These are phyloP conservation scores for Megaceryle torquata DNA, from an alignment of 2,113 vertebrate species.

Conservation along the genomic window DNA sequence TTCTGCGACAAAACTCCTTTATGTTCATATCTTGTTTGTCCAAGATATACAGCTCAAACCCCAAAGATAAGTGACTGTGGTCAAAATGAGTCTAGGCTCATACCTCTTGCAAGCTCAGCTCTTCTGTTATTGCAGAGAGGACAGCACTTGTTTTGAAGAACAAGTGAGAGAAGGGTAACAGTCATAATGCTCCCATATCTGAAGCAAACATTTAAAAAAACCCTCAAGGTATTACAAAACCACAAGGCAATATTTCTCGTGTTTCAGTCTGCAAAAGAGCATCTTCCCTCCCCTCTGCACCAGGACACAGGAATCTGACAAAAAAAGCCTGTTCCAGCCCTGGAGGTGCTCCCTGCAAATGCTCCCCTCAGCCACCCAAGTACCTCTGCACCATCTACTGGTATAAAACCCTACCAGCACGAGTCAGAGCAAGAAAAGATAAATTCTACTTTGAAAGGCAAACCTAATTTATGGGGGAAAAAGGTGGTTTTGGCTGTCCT, in stretches of 20 bases:
- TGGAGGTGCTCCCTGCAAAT: accelerated
- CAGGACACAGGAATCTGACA: background rate
- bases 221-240: background rate
- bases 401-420: background rate
- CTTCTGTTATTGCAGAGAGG: background rate
- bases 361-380: background rate
- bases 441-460: background rate
- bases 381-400: background rate
- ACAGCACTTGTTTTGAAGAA: background rate
- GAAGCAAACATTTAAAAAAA: background rate
- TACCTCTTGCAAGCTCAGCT: background rate
- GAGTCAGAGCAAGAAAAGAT: background rate
- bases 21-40: background rate
- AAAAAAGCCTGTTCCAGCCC: background rate
- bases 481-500: background rate
- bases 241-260: background rate
- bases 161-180: background rate
- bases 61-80: background rate
- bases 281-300: background rate
- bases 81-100: background rate
- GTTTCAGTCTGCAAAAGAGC: background rate
- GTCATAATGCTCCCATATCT: background rate
- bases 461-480: background rate
- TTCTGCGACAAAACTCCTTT: background rate
- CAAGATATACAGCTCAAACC: background rate